phyloP scores from a whole-genome alignment of 2,888 invertebrate genomes.

The Zootermopsis nevadensis region DNA sequence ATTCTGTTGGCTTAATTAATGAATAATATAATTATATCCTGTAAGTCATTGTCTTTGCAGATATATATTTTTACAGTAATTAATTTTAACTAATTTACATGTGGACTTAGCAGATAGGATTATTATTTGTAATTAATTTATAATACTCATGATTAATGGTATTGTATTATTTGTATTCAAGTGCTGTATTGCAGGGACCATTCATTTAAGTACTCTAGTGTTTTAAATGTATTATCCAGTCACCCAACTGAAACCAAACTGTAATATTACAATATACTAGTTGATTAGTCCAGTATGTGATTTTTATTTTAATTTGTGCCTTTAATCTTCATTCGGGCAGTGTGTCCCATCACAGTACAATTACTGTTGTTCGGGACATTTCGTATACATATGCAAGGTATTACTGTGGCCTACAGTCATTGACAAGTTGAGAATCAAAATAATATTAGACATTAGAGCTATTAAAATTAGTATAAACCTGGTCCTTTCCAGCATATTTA shows the following conservation, averaged over 20 bases:
- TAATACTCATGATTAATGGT: neutral
- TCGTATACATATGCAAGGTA: no score
- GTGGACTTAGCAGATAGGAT: neutral
- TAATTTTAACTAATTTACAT: neutral
- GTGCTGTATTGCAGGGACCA: slow-evolving; percentile 25
- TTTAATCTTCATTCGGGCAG: neutral
- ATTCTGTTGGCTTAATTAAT: neutral
- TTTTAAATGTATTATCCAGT: slow-evolving; percentile 14
- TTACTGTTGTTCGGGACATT: neutral
- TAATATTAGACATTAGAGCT: no score
- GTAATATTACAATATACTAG: neutral
- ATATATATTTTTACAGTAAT: slow-evolving; percentile 12
- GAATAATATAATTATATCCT: neutral
- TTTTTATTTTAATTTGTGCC: slow-evolving; percentile 13
- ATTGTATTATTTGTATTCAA: neutral
- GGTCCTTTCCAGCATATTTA: no score
- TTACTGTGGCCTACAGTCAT: no score
- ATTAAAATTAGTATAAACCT: no score
- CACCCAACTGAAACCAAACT: neutral
- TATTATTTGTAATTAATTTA: neutral
- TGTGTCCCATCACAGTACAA: slow-evolving; percentile 7
- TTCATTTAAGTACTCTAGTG: slow-evolving; percentile 18
- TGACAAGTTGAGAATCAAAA: no score
- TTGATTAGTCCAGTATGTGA: neutral
- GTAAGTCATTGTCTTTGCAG: neutral